Base-by-base conservation (phyloP, 2,113 vertebrate genomes). In the Xyliphius kryptos region DNA sequence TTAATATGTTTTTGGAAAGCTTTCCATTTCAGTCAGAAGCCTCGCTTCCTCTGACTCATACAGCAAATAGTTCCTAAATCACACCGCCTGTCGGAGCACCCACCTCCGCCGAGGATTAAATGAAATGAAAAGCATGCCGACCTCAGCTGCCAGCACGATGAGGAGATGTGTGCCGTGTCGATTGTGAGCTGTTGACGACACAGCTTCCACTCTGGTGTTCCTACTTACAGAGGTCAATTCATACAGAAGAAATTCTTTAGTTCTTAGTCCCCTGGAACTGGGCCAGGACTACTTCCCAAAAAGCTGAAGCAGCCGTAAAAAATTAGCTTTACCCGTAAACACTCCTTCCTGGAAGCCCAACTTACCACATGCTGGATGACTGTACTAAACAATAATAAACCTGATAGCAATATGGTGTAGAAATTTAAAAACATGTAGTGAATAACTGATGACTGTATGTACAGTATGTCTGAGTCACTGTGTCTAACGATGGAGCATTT, bases 261-360 rank as follows among this genome's bases (percentile, higher is more conserved):
- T 36, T 60, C 56, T 69, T 72, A 48, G 58, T 16, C 49, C n/a
- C 20, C 32, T 77, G 79, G 78, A 78, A 50, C 3, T 0, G 12
- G 9, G 62, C 73, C 81, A 70, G 1, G 32, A 10, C 56, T 22
- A 64, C 76, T 82, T 84, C 81, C 82, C 80, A 81, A 80, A 75
- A 77, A 11, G 40, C 53, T 7, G 65, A 65, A 67, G 43, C 57
- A 59, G 55, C 32, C 21, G 56, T 49, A 53, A 59, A 66, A 66
- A 59, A 62, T 15, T 4, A 46, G 41, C 47, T 79, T 46, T 77
- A 79, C 77, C 26, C 49, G 82, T 80, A 78, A 81, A 56, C 56
- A 43, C 44, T 47, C 9, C 12, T 9, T 74, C 78, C 76, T 72
- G 56, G 78, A 72, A 83, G 80, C 16, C 51, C 43, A 14, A 57